These are phyloP conservation scores for Pangasius djambal DNA, from an alignment of 2,797 vertebrate species.

Conservation along the genomic window DNA sequence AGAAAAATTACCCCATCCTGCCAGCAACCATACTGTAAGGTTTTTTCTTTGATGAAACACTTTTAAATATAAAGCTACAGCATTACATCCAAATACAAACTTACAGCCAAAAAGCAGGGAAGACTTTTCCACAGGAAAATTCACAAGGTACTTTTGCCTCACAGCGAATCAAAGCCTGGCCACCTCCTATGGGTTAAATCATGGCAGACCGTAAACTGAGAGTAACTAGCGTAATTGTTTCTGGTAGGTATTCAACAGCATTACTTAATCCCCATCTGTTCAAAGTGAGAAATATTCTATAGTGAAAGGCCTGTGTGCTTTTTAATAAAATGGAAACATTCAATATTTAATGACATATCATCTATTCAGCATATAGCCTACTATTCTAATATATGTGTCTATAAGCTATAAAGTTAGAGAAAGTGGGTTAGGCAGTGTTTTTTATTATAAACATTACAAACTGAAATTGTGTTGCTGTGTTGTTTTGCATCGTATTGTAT, in stretches of 20 bases:
- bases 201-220: conserved; percentile 4
- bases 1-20: not conserved
- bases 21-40: not conserved
- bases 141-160: conserved; percentile 8
- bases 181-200: conserved; percentile 16
- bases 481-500: not conserved
- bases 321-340: not conserved
- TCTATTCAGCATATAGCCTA: not conserved
- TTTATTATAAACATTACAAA: not conserved
- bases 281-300: conserved; percentile 6
- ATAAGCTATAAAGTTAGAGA: not conserved
- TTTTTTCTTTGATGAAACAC: not conserved
- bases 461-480: not conserved
- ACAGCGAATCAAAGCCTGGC: conserved; percentile 1
- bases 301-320: not conserved
- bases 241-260: conserved; percentile 37
- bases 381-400: not conserved
- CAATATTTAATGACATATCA: not conserved
- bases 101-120: conserved; percentile 12
- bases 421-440: not conserved
- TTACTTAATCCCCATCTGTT: conserved; percentile 34
- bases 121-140: conserved; percentile 22
- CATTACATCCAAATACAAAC: conserved; percentile 23
- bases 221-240: conserved; percentile 17
- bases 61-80: conserved; percentile 4